Evolutionary conservation across 1,140 invertebrate species (phyloP).

Genomic region (Drosophila nebulosa): DNA sequence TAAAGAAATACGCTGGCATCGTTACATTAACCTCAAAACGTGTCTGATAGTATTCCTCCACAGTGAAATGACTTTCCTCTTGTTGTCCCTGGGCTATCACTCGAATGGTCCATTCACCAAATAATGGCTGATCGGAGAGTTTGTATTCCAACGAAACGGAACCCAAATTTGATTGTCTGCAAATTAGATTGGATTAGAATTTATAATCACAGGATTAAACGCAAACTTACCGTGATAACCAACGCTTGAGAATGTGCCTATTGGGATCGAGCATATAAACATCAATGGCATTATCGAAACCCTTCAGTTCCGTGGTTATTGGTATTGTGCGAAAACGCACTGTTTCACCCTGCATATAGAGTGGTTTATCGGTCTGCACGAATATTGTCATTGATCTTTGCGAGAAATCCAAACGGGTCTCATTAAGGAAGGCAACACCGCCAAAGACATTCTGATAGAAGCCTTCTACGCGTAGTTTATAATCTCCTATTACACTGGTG

Average conservation of each 20-base stretch:
- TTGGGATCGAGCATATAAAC: slow-evolving; percentile 94
- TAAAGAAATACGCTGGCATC: slow-evolving; percentile 95
- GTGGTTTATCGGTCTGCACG: slow-evolving; percentile 96
- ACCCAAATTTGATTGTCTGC: slow-evolving; percentile 90
- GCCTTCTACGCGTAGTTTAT: slow-evolving; percentile 93
- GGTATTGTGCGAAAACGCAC: slow-evolving; percentile 94
- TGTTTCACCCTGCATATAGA: slow-evolving; percentile 96
- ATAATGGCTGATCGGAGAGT: slow-evolving; percentile 94
- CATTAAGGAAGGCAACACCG: slow-evolving; percentile 91
- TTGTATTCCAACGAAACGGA: slow-evolving; percentile 95
- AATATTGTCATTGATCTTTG: slow-evolving; percentile 97
- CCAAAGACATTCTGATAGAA: slow-evolving; percentile 91
- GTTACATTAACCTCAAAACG: slow-evolving; percentile 97
- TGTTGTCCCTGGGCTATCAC: slow-evolving; percentile 93
- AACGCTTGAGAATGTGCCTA: slow-evolving; percentile 92
- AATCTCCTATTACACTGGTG: slow-evolving; percentile 90
- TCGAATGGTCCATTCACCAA: slow-evolving; percentile 94
- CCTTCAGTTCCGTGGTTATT: slow-evolving; percentile 92
- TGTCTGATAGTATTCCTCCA: slow-evolving; percentile 97
- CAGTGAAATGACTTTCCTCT: slow-evolving; percentile 91
- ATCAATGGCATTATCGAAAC: slow-evolving; percentile 93
- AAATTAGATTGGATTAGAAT: not conserved
- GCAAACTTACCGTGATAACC: slow-evolving; percentile 86
- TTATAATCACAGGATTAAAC: not conserved
- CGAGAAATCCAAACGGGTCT: slow-evolving; percentile 90